phyloP scores from a whole-genome alignment of 92 coral and sea anemone genomes.

The Virgularia gustaviana region DNA sequence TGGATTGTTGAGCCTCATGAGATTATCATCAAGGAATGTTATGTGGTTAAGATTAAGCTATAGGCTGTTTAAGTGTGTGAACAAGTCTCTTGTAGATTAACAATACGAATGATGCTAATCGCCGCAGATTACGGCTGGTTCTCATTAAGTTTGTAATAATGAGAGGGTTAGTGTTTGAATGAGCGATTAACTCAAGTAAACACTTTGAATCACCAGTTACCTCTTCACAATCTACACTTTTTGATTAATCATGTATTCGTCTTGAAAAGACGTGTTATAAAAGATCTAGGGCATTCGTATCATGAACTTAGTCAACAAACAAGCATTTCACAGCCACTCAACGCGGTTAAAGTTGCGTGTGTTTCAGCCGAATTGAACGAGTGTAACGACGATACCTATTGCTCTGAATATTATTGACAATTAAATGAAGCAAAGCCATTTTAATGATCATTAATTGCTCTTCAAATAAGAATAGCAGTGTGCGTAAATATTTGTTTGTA shows the following conservation, averaged over 20 bases:
- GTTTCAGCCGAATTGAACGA: neutral
- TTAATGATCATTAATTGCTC: constrained; percentile 37
- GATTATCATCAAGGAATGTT: no score
- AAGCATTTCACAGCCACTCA: neutral
- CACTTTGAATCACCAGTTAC: neutral
- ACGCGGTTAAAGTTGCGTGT: constrained; percentile 7
- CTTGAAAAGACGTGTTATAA: no score
- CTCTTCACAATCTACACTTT: no score
- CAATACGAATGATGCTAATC: constrained; percentile 18
- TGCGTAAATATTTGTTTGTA: constrained; percentile 22
- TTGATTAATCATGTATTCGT: no score
- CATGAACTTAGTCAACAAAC: neutral
- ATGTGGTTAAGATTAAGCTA: no score
- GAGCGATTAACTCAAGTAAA: constrained; percentile 19
- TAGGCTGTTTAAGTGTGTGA: no score
- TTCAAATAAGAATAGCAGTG: constrained; percentile 38
- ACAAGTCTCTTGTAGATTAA: constrained; percentile 3
- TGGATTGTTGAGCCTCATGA: no score
- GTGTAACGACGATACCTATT: constrained; percentile 4
- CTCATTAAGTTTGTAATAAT: constrained; percentile 31
- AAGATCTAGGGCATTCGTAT: no score
- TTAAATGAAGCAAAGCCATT: constrained; percentile 22
- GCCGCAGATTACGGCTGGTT: constrained; percentile 15
- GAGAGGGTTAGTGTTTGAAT: constrained; percentile 8
- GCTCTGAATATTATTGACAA: constrained; percentile 24